Percentiles rank a stretch among this genome's conserved stretches.
These are phyloP conservation scores for Apamea sordens DNA, from an alignment of 2,888 invertebrate genomes.

Conservation along the genomic window DNA sequence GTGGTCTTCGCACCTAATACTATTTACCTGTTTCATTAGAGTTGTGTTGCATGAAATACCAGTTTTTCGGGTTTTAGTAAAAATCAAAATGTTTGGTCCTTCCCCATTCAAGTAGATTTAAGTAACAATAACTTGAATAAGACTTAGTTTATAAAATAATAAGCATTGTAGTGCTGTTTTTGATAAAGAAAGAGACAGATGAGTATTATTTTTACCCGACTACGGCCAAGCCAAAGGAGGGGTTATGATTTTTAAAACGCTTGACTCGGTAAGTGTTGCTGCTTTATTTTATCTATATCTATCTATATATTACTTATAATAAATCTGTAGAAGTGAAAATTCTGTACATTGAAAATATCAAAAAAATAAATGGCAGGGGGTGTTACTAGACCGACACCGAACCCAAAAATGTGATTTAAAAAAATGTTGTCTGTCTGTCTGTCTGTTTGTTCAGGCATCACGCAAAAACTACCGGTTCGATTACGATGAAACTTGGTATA, in stretches of 20 bases:
- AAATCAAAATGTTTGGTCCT: not conserved
- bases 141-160: not conserved
- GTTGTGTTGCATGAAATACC: not conserved
- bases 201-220: not conserved
- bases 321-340: too few relatives aligned
- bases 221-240: not conserved
- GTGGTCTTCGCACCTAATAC: constrained; percentile 53
- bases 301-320: too few relatives aligned
- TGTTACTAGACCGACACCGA: too few relatives aligned
- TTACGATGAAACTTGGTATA: too few relatives aligned
- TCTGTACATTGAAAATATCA: too few relatives aligned
- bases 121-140: not conserved
- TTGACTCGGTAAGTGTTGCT: not conserved
- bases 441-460: too few relatives aligned
- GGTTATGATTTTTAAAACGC: not conserved
- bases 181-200: not conserved
- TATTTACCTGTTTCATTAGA: constrained; percentile 53
- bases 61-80: constrained; percentile 3
- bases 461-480: too few relatives aligned
- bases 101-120: not conserved
- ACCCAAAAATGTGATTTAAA: too few relatives aligned
- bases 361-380: too few relatives aligned
- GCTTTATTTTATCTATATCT: constrained; percentile 21
- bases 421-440: too few relatives aligned
- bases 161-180: not conserved